Percentiles rank a stretch among this genome's conserved stretches.
These are phyloP conservation scores for Lagodon rhomboides DNA, from an alignment of 2,797 vertebrate species.

Conservation along the genomic window DNA sequence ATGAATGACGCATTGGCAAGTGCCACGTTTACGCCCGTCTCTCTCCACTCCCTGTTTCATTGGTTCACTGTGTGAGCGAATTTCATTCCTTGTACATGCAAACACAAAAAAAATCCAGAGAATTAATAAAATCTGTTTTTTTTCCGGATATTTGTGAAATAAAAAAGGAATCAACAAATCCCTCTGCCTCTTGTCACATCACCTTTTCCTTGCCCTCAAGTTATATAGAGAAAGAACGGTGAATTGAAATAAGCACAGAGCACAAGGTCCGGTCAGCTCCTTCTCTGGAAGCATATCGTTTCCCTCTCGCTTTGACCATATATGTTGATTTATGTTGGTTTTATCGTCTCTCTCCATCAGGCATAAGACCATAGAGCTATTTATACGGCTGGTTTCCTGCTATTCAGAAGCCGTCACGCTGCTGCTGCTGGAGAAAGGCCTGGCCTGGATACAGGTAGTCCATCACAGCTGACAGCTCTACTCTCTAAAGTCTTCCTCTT, in stretches of 20 bases:
- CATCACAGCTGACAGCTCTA: conserved; percentile 58
- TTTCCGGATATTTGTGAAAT: neutral
- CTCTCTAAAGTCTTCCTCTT: conserved; percentile 24
- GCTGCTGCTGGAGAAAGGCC: conserved; percentile 32
- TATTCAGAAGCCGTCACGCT: conserved; percentile 46
- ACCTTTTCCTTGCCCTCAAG: neutral
- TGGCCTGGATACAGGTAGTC: conserved; percentile 54
- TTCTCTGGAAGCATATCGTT: conserved; percentile 1
- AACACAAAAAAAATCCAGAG: neutral
- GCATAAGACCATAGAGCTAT: conserved; percentile 30
- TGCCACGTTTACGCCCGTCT: neutral
- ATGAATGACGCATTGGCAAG: neutral
- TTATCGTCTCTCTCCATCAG: conserved; percentile 49
- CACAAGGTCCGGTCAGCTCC: neutral
- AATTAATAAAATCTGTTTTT: neutral
- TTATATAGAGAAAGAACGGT: neutral
- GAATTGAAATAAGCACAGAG: neutral
- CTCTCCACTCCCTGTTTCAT: neutral
- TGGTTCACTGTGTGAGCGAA: neutral
- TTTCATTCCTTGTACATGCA: neutral
- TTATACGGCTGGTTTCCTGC: conserved; percentile 69
- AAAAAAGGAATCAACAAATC: neutral
- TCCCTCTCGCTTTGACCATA: conserved; percentile 15
- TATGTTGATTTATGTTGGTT: conserved; percentile 55
- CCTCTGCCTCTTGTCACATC: neutral